These are phyloP conservation scores for Sebastes itinus DNA, from an alignment of 2,797 vertebrate genomes.

Conservation along the genomic window DNA sequence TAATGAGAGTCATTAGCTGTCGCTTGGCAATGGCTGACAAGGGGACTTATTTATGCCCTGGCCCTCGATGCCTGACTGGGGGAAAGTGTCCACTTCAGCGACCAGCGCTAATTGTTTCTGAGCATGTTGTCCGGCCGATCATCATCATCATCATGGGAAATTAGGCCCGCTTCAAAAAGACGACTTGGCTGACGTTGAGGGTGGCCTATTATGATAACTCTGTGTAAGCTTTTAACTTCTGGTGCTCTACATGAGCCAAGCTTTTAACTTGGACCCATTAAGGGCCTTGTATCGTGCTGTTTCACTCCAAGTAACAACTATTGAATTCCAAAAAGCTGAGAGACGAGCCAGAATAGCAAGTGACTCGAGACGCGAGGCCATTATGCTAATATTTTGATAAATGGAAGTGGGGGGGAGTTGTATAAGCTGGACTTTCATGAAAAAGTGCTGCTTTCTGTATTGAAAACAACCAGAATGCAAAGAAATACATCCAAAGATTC, in stretches of 20 bases:
- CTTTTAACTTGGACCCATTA: slow-evolving; percentile 75
- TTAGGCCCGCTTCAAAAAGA: slow-evolving; percentile 71
- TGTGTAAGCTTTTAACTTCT: slow-evolving; percentile 80
- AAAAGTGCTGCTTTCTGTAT: background rate
- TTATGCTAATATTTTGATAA: slow-evolving; percentile 57
- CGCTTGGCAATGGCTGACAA: slow-evolving; percentile 85
- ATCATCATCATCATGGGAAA: slow-evolving; percentile 82
- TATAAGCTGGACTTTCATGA: background rate
- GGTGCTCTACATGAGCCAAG: slow-evolving; percentile 71
- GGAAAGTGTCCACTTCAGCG: slow-evolving; percentile 79
- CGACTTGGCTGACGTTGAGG: slow-evolving; percentile 71
- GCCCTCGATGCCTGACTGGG: slow-evolving; percentile 81
- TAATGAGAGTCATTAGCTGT: slow-evolving; percentile 90
- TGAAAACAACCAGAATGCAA: slow-evolving; percentile 2
- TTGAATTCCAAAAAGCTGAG: slow-evolving; percentile 57
- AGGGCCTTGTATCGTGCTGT: slow-evolving; percentile 56
- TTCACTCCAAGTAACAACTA: slow-evolving; percentile 60
- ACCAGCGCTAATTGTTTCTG: slow-evolving; percentile 86
- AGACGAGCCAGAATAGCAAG: slow-evolving; percentile 54
- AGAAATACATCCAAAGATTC: slow-evolving; percentile 2
- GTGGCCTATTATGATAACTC: slow-evolving; percentile 79
- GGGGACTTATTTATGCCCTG: slow-evolving; percentile 85
- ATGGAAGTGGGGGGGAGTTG: background rate
- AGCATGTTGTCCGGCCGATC: slow-evolving; percentile 83
- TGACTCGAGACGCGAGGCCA: slow-evolving; percentile 3